Evolutionary conservation across 2,113 vertebrate species (phyloP).

Genomic region (Electrona antarctica): DNA sequence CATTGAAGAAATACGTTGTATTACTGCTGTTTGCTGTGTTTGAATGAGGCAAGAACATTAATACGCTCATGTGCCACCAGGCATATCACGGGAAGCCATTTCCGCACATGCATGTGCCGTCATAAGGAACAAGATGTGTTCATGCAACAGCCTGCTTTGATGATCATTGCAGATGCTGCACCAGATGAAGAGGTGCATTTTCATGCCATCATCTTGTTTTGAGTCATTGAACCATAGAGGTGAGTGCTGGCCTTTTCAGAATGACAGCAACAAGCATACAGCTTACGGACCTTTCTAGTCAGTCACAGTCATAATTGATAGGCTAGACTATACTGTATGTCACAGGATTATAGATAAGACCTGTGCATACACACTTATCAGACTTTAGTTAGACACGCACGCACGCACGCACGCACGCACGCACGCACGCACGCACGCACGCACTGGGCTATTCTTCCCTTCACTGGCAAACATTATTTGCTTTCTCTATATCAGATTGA

Average conservation of each 20-base stretch:
- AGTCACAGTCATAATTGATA: not conserved
- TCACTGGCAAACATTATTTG: slow-evolving; percentile 49
- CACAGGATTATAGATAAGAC: not conserved
- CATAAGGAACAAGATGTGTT: slow-evolving; percentile 22
- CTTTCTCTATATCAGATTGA: slow-evolving; percentile 53
- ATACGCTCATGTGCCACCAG: slow-evolving; percentile 13
- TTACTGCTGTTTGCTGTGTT: not conserved
- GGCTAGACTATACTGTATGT: not conserved
- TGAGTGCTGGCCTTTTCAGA: slow-evolving; percentile 8
- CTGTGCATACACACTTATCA: too few species aligned
- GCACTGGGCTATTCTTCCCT: slow-evolving; percentile 21
- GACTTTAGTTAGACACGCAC: not conserved
- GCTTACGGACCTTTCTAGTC: not conserved
- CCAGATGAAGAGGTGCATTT: slow-evolving; percentile 12
- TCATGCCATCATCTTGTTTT: slow-evolving; percentile 1
- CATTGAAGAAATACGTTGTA: not conserved
- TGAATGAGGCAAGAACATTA: slow-evolving; percentile 15
- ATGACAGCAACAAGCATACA: not conserved
- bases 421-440: slow-evolving; percentile 1
- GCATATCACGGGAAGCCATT: slow-evolving; percentile 30
- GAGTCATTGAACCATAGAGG: slow-evolving; percentile 34
- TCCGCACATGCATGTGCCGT: slow-evolving; percentile 7
- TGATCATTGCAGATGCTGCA: slow-evolving; percentile 56
- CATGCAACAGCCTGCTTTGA: slow-evolving; percentile 25
- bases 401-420: slow-evolving; percentile 1